Evolutionary conservation across 2,888 invertebrate genomes (phyloP).

Genomic region (Cataglyphis altisquamis): DNA sequence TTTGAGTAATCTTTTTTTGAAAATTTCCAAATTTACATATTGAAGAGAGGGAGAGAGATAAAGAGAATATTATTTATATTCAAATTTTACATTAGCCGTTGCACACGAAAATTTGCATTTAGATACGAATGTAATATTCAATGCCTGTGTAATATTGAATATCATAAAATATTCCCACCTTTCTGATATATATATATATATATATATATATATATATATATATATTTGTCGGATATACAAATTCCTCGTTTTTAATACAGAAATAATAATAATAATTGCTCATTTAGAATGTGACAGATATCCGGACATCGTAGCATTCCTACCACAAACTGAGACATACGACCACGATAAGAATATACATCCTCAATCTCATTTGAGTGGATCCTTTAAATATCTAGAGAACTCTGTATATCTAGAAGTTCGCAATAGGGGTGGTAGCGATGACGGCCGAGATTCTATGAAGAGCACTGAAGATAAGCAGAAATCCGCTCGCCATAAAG

Average conservation of each 20-base stretch:
- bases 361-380: conserved; percentile 25
- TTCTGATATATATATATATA: background rate
- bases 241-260: conserved; percentile 18
- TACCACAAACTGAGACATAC: background rate
- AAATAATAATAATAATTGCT: conserved; percentile 54
- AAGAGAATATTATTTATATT: conserved; percentile 37
- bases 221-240: background rate
- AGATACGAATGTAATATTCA: conserved; percentile 43
- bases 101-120: conserved; percentile 39
- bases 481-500: background rate
- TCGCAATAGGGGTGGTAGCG: conserved; percentile 65
- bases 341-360: background rate
- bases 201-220: too few species aligned
- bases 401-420: background rate
- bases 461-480: conserved; percentile 3
- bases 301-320: conserved; percentile 12
- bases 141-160: conserved; percentile 44
- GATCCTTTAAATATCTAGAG: background rate
- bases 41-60: background rate
- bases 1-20: background rate
- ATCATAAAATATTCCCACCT: conserved; percentile 27
- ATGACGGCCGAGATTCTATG: conserved; percentile 3
- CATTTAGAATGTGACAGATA: conserved; percentile 15
- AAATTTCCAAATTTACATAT: conserved; percentile 32
- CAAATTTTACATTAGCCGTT: conserved; percentile 42